A percentile compares a stretch with the other conserved stretches of the same genome.
Evolutionary conservation across 2,113 vertebrate genomes (phyloP).

Genomic region (Tachysurus vachellii): DNA sequence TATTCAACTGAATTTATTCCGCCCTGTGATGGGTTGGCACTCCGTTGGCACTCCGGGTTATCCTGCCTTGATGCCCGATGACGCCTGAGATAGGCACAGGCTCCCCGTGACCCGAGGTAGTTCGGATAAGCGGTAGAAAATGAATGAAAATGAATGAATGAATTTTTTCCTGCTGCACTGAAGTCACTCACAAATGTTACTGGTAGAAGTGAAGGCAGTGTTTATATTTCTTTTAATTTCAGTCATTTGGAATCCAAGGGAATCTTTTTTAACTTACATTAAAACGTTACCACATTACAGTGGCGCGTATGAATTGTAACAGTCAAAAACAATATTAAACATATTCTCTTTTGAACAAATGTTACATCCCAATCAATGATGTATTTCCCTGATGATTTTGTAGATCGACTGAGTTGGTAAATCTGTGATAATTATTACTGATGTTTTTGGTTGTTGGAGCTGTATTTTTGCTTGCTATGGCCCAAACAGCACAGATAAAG

Average conservation of each 20-base stretch:
- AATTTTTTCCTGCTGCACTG: not conserved
- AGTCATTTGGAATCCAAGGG: not conserved
- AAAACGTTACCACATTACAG: not conserved
- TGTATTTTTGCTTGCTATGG: conserved; percentile 44
- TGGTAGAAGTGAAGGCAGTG: not conserved
- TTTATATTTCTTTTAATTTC: not conserved
- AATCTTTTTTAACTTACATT: not conserved
- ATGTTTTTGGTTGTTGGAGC: not conserved
- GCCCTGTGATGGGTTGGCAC: no score
- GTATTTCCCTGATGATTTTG: not conserved
- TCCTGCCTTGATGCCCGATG: no score
- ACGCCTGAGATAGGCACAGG: no score
- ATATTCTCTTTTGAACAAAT: not conserved
- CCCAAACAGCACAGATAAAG: conserved; percentile 54
- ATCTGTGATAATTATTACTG: not conserved
- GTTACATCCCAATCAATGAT: not conserved
- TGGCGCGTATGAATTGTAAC: not conserved
- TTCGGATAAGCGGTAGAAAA: no score
- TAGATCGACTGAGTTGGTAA: not conserved
- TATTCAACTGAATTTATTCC: not conserved
- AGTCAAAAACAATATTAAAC: not conserved
- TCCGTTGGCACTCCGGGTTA: no score
- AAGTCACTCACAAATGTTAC: not conserved
- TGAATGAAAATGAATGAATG: no score
- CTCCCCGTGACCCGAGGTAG: no score